A percentile compares a stretch with the other conserved stretches of the same genome.
Conservation (phyloP, 2,888 invertebrate genomes). For the Eumacrocentrus americanus region DNA sequence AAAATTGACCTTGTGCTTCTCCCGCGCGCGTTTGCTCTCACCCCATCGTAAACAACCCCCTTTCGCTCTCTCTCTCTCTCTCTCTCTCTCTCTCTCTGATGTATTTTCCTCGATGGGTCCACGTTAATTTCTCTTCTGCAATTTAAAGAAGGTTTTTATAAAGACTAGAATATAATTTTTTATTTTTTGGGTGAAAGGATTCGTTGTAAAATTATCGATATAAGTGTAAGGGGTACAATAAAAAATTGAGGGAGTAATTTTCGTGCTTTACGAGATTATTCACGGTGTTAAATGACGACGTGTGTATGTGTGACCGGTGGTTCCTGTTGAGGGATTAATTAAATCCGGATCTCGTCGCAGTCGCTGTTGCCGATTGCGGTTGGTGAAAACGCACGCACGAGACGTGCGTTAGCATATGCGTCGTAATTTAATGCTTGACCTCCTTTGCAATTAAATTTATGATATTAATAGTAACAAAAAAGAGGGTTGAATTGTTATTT, state of each 20-base stretch:
- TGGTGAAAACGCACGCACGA: neutral
- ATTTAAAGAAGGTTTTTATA: too few species aligned
- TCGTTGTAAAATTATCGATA: neutral
- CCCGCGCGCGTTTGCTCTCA: neutral
- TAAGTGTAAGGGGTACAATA: neutral
- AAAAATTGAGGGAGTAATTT: neutral
- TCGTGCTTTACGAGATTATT: neutral
- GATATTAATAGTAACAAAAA: too few species aligned
- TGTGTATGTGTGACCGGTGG: neutral
- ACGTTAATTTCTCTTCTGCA: too few species aligned
- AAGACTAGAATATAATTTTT: too few species aligned
- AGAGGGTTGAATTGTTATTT: too few species aligned
- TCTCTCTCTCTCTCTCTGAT: too few species aligned
- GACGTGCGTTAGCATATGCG: neutral
- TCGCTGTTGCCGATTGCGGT: neutral
- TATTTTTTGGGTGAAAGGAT: neutral
- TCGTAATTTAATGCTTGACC: neutral
- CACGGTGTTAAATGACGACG: neutral
- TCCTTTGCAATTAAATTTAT: neutral
- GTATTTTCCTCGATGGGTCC: too few species aligned
- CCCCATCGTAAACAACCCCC: neutral
- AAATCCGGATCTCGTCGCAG: neutral
- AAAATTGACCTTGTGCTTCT: constrained; percentile 13
- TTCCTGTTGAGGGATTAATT: neutral
- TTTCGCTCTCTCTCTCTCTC: too few species aligned